A percentile compares a stretch with the other conserved stretches of the same genome.
These are phyloP conservation scores for Anoplolepis gracilipes DNA, from an alignment of 1,140 invertebrate species.

Conservation along the genomic window DNA sequence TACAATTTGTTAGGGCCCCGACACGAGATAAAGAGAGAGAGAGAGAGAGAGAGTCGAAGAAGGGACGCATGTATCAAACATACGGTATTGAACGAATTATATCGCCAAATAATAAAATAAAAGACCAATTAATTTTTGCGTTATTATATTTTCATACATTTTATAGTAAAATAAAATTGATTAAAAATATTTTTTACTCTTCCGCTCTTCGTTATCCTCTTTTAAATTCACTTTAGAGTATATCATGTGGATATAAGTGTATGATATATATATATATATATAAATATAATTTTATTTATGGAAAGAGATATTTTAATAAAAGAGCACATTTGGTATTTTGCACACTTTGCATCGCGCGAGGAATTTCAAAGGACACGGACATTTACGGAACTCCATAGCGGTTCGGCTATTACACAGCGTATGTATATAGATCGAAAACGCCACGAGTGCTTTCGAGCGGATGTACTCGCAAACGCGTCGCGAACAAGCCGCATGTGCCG, in stretches of 20 bases:
- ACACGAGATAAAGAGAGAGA: neutral
- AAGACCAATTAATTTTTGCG: neutral
- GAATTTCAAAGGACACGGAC: conserved; percentile 36
- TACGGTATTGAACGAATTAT: neutral
- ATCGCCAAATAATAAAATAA: neutral
- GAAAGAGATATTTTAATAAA: conserved; percentile 1
- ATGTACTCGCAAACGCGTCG: conserved; percentile 53
- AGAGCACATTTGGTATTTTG: conserved; percentile 3
- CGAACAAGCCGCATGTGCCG: conserved; percentile 43
- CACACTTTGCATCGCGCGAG: neutral
- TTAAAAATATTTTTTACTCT: neutral
- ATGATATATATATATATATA: neutral
- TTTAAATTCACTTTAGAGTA: neutral
- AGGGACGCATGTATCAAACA: neutral
- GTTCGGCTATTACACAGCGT: conserved; percentile 44
- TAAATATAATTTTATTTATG: conserved; percentile 27
- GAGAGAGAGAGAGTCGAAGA: neutral
- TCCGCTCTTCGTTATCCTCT: neutral
- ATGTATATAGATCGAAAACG: conserved; percentile 28
- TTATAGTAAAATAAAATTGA: neutral
- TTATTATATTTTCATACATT: neutral
- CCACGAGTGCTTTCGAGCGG: conserved; percentile 43
- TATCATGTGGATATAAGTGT: neutral
- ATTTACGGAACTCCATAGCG: conserved; percentile 15
- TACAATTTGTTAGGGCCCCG: conserved; percentile 46